Evolutionary conservation across 2,113 vertebrate genomes (phyloP).

Genomic region (Cyanoramphus novaezelandiae): DNA sequence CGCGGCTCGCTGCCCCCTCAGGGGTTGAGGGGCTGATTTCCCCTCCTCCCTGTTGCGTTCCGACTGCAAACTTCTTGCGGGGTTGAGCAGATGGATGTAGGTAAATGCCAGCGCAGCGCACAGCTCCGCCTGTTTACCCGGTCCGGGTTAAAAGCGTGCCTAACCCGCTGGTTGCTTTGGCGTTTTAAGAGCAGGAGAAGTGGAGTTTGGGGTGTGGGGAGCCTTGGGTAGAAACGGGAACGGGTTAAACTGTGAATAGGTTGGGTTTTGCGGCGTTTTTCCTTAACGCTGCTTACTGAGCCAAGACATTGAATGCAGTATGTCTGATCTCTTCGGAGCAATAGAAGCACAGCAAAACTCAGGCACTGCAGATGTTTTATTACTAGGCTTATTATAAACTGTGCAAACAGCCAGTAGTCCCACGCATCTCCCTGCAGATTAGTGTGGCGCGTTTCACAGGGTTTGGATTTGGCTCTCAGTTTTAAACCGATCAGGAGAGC

Average conservation of each 20-base stretch:
- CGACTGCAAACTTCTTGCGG: not conserved
- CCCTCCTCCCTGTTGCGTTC: not conserved
- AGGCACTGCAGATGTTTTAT: not conserved
- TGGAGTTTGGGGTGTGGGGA: not conserved
- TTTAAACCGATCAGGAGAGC: not conserved
- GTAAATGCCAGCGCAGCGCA: not conserved
- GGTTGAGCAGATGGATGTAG: not conserved
- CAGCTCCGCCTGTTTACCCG: not conserved
- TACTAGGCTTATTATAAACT: not conserved
- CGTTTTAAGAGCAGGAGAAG: not conserved
- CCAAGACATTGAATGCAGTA: accelerated
- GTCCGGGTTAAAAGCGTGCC: not conserved
- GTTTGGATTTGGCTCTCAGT: not conserved
- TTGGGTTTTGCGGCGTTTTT: not conserved
- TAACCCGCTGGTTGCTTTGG: not conserved
- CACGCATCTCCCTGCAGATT: not conserved
- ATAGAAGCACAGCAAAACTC: not conserved
- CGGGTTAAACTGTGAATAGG: not conserved
- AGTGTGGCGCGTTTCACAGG: not conserved
- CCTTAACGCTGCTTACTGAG: not conserved
- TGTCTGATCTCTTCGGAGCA: not conserved
- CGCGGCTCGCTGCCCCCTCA: not conserved
- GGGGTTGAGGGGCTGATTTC: not conserved
- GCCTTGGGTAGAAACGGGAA: not conserved
- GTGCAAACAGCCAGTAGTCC: not conserved